Conservation (phyloP, 2,888 invertebrate species). For the Xestia rhomboidea region DNA sequence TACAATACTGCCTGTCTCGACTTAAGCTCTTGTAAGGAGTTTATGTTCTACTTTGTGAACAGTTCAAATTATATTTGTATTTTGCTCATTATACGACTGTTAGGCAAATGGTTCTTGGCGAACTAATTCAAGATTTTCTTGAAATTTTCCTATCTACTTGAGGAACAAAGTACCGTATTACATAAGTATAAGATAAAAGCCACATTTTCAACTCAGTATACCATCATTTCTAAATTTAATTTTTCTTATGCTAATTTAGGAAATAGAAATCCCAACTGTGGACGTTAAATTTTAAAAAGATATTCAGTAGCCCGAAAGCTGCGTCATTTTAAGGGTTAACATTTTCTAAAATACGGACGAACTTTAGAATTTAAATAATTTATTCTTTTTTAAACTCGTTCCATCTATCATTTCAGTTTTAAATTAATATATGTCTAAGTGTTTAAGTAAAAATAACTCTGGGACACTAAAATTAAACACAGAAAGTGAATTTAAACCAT, state of each 20-base stretch:
- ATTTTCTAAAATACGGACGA: constrained; percentile 58
- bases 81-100: constrained; percentile 17
- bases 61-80: constrained; percentile 30
- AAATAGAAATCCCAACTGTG: constrained; percentile 57
- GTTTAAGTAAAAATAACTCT: constrained; percentile 11
- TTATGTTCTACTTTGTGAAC: constrained; percentile 37
- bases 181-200: constrained; percentile 26
- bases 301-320: constrained; percentile 57
- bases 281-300: constrained; percentile 58
- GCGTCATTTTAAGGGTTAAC: constrained; percentile 53
- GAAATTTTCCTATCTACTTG: constrained; percentile 1
- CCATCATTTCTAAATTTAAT: constrained; percentile 55
- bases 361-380: constrained; percentile 50
- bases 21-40: constrained; percentile 46
- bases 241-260: constrained; percentile 64
- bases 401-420: constrained; percentile 36
- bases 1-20: constrained; percentile 38
- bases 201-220: constrained; percentile 26
- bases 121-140: constrained; percentile 7
- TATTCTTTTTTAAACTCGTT: constrained; percentile 40
- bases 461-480: constrained; percentile 25
- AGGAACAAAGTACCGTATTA: constrained; percentile 11
- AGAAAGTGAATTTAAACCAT: constrained; percentile 40
- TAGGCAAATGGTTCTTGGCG: constrained; percentile 16
- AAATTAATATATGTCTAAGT: constrained; percentile 24